Percentiles rank a stretch among this genome's conserved stretches.
Evolutionary conservation across 1,140 invertebrate species (phyloP).

Genomic region (Orius insidiosus): DNA sequence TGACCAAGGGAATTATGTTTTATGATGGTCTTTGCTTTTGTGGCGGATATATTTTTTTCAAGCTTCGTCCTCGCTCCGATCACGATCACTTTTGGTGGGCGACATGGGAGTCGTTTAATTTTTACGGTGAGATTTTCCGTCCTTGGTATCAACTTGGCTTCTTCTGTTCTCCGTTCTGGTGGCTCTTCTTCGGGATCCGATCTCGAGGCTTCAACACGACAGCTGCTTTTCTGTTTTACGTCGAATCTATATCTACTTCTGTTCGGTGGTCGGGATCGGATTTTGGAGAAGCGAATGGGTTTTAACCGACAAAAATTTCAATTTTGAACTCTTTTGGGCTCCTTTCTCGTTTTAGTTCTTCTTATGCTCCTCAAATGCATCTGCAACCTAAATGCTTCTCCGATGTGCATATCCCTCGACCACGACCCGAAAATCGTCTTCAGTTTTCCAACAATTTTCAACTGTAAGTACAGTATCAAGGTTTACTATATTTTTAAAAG

Average conservation of each 20-base stretch:
- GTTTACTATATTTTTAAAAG: no score
- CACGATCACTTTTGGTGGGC: constrained; percentile 68
- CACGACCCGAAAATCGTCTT: constrained; percentile 33
- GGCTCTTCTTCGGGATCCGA: constrained; percentile 13
- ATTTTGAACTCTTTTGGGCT: constrained; percentile 20
- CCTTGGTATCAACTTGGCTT: constrained; percentile 12
- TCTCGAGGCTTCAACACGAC: constrained; percentile 10
- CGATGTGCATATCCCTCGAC: constrained; percentile 38
- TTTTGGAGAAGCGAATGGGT: constrained; percentile 45
- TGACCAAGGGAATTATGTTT: no score
- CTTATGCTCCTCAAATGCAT: constrained; percentile 28
- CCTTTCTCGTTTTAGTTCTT: constrained; percentile 21
- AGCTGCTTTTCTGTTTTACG: constrained; percentile 11
- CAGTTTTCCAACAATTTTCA: constrained; percentile 40
- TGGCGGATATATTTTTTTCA: constrained; percentile 54
- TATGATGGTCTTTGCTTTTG: constrained; percentile 18
- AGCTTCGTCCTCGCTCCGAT: constrained; percentile 51
- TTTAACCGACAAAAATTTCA: constrained; percentile 29
- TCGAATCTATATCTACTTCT: constrained; percentile 35
- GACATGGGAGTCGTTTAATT: constrained; percentile 58
- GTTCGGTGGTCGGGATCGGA: constrained; percentile 34
- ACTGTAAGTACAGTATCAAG: constrained; percentile 20
- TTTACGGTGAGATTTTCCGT: constrained; percentile 35
- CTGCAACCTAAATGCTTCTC: constrained; percentile 38
- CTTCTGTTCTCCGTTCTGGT: constrained; percentile 10